Evolutionary conservation across 1,140 invertebrate species (phyloP).

Genomic region (Ditylenchus dipsaci): DNA sequence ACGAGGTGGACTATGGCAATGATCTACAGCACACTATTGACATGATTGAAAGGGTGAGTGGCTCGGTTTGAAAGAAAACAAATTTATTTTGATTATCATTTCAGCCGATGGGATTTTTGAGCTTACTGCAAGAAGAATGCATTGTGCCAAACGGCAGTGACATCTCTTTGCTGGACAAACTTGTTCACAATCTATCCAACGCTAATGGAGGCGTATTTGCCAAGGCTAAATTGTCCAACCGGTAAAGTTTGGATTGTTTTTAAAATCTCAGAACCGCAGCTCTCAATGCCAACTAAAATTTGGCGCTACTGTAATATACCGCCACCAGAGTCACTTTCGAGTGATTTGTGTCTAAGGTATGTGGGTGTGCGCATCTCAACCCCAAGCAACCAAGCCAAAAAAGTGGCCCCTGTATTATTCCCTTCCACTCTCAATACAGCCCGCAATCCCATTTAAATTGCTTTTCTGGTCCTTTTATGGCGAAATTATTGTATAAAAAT

Average conservation of each 20-base stretch:
- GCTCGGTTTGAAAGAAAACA: not conserved
- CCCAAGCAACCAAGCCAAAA: too few relatives aligned
- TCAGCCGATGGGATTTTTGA: constrained; percentile 98
- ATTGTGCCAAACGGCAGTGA: constrained; percentile 99
- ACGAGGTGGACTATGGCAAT: constrained; percentile 98
- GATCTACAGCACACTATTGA: constrained; percentile 95
- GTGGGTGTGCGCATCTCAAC: too few relatives aligned
- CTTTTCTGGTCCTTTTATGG: too few relatives aligned
- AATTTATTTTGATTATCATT: constrained; percentile 13
- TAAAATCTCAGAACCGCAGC: too few relatives aligned
- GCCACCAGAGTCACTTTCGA: too few relatives aligned
- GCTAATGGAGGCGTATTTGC: constrained; percentile 26
- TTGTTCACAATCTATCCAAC: constrained; percentile 60
- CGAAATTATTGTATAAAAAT: too few relatives aligned
- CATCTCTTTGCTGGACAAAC: constrained; percentile 92
- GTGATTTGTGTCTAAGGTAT: too few relatives aligned
- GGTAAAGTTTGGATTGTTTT: constrained; percentile 22
- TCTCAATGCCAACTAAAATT: too few relatives aligned
- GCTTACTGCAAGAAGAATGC: constrained; percentile 99
- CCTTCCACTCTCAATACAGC: too few relatives aligned
- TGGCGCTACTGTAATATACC: too few relatives aligned
- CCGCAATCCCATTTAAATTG: too few relatives aligned
- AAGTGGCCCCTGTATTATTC: too few relatives aligned
- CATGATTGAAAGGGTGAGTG: constrained; percentile 89
- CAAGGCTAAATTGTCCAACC: constrained; percentile 52